Conservation (phyloP, 1,140 invertebrate genomes). For the Cotesia typhae region DNA sequence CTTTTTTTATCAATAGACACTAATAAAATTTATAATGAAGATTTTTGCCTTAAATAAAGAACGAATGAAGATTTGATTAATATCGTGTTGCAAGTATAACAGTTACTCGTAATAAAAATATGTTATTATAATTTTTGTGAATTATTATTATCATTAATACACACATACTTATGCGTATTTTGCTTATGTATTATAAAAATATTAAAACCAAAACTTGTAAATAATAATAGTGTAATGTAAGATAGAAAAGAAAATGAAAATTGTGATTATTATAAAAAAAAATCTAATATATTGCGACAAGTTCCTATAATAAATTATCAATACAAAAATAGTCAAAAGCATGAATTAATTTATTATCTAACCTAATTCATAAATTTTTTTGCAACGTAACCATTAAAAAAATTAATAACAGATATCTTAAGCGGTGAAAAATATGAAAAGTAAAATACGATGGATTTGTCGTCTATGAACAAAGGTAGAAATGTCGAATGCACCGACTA, state of each 20-base stretch:
- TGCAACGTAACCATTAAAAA: too few relatives aligned
- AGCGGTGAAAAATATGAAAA: too few relatives aligned
- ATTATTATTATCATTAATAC: conserved; percentile 9
- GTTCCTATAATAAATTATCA: conserved; percentile 61
- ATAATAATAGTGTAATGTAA: conserved; percentile 51
- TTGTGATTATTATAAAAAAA: conserved; percentile 35
- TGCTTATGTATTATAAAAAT: conserved; percentile 24
- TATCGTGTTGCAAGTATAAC: too few relatives aligned
- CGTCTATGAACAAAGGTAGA: not conserved
- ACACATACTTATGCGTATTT: conserved; percentile 27
- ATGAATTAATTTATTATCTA: not conserved
- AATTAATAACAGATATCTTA: too few relatives aligned
- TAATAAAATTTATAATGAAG: too few relatives aligned
- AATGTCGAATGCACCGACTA: conserved; percentile 1
- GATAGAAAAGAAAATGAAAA: conserved; percentile 50
- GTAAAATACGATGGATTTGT: too few relatives aligned
- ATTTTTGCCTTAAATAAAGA: too few relatives aligned
- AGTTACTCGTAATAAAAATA: not conserved
- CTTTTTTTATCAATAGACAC: too few relatives aligned
- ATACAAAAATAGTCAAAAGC: conserved; percentile 41
- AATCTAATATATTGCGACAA: conserved; percentile 55
- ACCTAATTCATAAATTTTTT: too few relatives aligned
- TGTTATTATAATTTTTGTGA: not conserved
- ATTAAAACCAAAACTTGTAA: conserved; percentile 41
- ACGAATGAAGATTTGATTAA: too few relatives aligned